Evolutionary conservation across 2,888 invertebrate genomes (phyloP), one percentile per base, ranked within the genome.

Genomic region (Cacoxenus indagator): DNA sequence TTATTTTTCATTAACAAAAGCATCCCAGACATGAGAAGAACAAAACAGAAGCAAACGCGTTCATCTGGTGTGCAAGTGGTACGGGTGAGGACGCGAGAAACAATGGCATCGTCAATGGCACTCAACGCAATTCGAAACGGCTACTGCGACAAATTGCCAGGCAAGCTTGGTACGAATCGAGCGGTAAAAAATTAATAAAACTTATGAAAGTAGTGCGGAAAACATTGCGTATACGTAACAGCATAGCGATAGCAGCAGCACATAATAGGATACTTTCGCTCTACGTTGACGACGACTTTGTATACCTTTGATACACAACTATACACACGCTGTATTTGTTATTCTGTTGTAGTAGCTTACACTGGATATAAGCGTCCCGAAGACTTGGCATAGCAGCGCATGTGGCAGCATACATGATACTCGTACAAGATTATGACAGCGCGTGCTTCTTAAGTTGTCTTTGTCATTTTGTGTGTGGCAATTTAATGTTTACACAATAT

Each of bases 281-380:
- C 37, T 37, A 2, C 37, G 37, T 11, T 14, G 37, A 14, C 37
- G 43, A 43, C 61, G 24, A 62, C 45, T 62, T 11, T 45, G 61
- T 62, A 45, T 29, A 5, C 22, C 19, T 31, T 59, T 17, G 4
- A 51, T 3, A 4, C 1, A 51, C 22, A 17, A 4, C 8, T 48
- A 48, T 51, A 51, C 8, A 51, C 51, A 51, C 17, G 22, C 51
- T 19, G 51, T 9, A 22, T 22, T 17, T 51, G 51, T 22, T 9
- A 17, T 19, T 19, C 37, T 1, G 5, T 51, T 51, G 51, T 51
- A 22, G 22, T 51, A 51, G 51, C 22, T 51, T 51, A 22, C 74
- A 71, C 74, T 74, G 67, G 68, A 68, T 22, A 51, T 51, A 51
- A 51, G 51, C 11, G 51, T 51, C n/a, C n/a, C n/a, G n/a, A n/a